phyloP scores from a whole-genome alignment of 2,113 vertebrate species.

The Crocuta crocuta region DNA sequence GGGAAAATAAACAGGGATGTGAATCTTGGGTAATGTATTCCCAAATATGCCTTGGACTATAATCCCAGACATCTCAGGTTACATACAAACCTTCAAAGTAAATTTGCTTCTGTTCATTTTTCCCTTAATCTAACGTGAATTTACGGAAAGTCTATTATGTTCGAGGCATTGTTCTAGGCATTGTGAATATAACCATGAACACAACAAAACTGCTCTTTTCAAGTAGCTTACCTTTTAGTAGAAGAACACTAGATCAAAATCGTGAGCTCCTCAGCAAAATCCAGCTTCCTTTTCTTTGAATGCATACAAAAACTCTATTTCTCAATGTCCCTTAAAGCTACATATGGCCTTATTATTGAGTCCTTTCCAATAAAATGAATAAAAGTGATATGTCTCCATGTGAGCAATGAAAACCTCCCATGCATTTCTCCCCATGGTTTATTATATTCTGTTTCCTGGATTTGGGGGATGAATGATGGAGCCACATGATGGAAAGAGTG shows the following conservation, averaged over 20 bases:
- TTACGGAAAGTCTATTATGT: neutral
- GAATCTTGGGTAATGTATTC: neutral
- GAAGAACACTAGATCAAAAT: neutral
- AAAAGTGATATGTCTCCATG: neutral
- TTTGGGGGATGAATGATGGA: no score
- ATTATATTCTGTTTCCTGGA: neutral
- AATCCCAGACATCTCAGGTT: neutral
- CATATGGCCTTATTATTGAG: no score
- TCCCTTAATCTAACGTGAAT: neutral
- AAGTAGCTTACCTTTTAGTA: neutral
- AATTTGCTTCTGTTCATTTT: neutral
- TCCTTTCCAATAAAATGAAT: neutral
- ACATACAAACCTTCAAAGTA: neutral
- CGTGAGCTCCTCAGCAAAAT: neutral
- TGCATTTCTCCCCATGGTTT: fast-evolving
- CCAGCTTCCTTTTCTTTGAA: neutral
- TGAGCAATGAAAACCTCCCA: neutral
- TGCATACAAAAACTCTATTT: no score
- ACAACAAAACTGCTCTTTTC: neutral
- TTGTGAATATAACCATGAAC: neutral
- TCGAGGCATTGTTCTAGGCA: neutral
- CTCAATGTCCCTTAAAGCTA: neutral
- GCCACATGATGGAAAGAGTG: neutral
- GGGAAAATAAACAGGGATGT: neutral
- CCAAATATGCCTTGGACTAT: neutral